phyloP scores from a whole-genome alignment of 2,888 invertebrate genomes.

The Tillus elongatus region DNA sequence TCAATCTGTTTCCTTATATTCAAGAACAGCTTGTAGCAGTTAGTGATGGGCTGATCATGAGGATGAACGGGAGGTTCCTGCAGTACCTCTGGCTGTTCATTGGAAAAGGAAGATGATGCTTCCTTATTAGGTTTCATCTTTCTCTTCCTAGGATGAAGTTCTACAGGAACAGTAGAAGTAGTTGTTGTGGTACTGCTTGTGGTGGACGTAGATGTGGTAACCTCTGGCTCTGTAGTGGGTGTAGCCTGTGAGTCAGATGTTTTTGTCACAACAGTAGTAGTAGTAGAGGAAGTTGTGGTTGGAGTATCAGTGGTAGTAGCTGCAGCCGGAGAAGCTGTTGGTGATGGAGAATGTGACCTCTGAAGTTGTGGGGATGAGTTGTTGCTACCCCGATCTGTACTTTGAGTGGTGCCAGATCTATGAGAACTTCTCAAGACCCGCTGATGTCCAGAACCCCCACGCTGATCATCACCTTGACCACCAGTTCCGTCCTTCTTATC shows the following conservation, averaged over 20 bases:
- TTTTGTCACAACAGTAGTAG: too few species aligned
- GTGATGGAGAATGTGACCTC: conserved; percentile 45
- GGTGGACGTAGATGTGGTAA: conserved; percentile 22
- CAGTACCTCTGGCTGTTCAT: conserved; percentile 30
- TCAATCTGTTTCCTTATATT: conserved; percentile 88
- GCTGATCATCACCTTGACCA: conserved; percentile 32
- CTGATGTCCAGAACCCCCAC: conserved; percentile 46
- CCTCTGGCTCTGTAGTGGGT: conserved; percentile 9
- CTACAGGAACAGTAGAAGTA: conserved; percentile 43
- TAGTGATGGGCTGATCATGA: conserved; percentile 74
- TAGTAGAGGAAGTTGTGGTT: conserved; percentile 14
- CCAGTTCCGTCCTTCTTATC: conserved; percentile 28
- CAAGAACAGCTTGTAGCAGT: conserved; percentile 87
- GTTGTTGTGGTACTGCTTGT: conserved; percentile 24
- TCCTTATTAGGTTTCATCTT: conserved; percentile 79
- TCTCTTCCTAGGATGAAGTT: conserved; percentile 79
- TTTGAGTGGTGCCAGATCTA: conserved; percentile 39
- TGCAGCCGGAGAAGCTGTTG: conserved; percentile 44
- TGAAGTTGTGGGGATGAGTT: conserved; percentile 54
- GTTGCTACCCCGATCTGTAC: conserved; percentile 47
- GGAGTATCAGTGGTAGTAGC: conserved; percentile 30
- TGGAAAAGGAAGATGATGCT: conserved; percentile 35
- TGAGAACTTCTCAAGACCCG: conserved; percentile 64
- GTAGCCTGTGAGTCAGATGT: conserved; percentile 22
- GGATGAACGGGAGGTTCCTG: conserved; percentile 51